Base-by-base conservation (phyloP, 2,797 vertebrate species). In the Sebastolobus alascanus region DNA sequence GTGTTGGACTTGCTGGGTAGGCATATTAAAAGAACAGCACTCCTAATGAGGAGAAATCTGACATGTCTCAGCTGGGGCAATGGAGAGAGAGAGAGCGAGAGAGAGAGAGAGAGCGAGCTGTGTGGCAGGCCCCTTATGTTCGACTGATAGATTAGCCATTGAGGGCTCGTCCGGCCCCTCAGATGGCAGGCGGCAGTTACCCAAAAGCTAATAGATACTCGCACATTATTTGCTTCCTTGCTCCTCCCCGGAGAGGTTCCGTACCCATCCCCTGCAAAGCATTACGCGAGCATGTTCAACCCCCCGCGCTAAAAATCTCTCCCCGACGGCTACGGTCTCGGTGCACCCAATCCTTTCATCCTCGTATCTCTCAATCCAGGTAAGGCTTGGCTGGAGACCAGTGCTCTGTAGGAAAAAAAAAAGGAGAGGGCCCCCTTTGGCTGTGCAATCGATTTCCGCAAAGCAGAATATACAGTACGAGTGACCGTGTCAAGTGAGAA, bases 311-410 rank as follows among this genome's bases (percentile, higher is more conserved):
- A 79, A 90, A 91, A 92, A n/a, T 91, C 92, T 90, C 89, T 90
- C 84, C 89, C 89, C 87, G 80, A 84, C 75, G 85, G 91, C 91
- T 80, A 79, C 87, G 90, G 89, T 90, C 89, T 92, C 88, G 76
- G 83, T 80, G 84, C 91, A 77, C 85, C 92, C 89, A 87, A 91
- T 91, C 89, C 92, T 90, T 93, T 91, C 91, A 93, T 94, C 88
- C 91, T 87, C 76, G 43, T 92, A 93, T 93, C 92, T 90, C 90
- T 92, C 91, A 90, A 93, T 92, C 92, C 92, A 93, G 92, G 93
- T 94, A 92, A 87, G 85, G 90, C 92, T 89, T 87, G 90, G 88
- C 87, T 90, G 87, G 84, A 92, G 89, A 92, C 89, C 89, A 85
- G 87, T 79, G 80, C 84, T 86, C 86, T 84, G 88, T 79, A 91